phyloP scores from a whole-genome alignment of 2,797 vertebrate species.

The Ctenopoma kingsleyae region DNA sequence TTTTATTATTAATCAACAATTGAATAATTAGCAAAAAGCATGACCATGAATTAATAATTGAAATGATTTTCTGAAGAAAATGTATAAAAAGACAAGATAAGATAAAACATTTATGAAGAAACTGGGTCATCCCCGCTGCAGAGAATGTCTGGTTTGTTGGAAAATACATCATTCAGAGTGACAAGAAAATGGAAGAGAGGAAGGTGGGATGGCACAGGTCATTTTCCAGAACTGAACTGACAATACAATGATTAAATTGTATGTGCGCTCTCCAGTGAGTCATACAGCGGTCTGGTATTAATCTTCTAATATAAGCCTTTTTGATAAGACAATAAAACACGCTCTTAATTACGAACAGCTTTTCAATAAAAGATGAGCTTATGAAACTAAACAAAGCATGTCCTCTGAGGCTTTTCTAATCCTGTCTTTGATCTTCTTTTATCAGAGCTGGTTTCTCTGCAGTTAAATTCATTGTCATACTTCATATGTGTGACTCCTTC shows the following conservation, averaged over 20 bases:
- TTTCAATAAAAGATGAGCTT: conserved; percentile 79
- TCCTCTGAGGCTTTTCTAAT: conserved; percentile 69
- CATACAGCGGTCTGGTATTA: conserved; percentile 43
- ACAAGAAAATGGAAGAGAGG: conserved; percentile 48
- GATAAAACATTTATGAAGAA: conserved; percentile 51
- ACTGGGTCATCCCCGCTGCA: conserved; percentile 50
- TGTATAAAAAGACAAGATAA: conserved; percentile 22
- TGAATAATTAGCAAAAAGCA: conserved; percentile 37
- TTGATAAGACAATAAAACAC: conserved; percentile 72
- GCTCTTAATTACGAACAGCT: conserved; percentile 72
- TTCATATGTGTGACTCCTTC: conserved; percentile 67
- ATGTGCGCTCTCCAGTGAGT: conserved; percentile 45
- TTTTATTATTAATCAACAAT: conserved; percentile 51
- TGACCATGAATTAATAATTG: conserved; percentile 44
- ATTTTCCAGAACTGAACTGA: conserved; percentile 29
- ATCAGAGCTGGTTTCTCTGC: conserved; percentile 59
- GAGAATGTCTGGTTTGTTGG: conserved; percentile 55
- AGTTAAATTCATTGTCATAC: conserved; percentile 66
- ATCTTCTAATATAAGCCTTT: conserved; percentile 63
- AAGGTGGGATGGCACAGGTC: conserved; percentile 32
- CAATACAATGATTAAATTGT: conserved; percentile 39
- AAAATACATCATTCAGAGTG: conserved; percentile 46
- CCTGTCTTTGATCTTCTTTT: conserved; percentile 73
- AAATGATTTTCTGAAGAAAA: conserved; percentile 42
- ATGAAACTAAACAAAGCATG: conserved; percentile 74